phyloP scores from a whole-genome alignment of 2,797 vertebrate genomes.

The Poeciliopsis gracilis region DNA sequence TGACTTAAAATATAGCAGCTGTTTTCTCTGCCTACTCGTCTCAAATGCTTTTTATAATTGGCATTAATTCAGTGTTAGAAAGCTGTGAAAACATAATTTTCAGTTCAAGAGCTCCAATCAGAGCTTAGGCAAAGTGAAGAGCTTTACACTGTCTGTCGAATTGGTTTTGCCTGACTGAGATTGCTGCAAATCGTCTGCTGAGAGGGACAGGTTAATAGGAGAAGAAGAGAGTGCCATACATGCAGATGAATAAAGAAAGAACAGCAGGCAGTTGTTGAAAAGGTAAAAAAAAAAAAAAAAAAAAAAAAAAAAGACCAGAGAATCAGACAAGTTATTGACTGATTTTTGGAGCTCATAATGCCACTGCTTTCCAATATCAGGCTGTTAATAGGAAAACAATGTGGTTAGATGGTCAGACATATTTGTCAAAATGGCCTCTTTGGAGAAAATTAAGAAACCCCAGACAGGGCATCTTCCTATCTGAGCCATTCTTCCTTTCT shows the following conservation, averaged over 20 bases:
- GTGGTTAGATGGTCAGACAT: conserved; percentile 51
- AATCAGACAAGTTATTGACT: conserved; percentile 30
- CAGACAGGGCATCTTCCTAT: conserved; percentile 36
- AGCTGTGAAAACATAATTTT: conserved; percentile 73
- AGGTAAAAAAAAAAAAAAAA: conserved; percentile 7
- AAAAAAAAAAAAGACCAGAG: conserved; percentile 19
- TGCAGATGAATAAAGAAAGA: conserved; percentile 27
- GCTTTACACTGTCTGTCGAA: conserved; percentile 59
- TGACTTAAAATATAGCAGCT: conserved; percentile 34
- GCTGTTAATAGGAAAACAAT: conserved; percentile 31
- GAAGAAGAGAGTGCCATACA: conserved; percentile 31
- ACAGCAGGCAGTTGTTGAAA: conserved; percentile 42
- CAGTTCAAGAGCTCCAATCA: conserved; percentile 63
- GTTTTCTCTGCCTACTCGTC: conserved; percentile 45
- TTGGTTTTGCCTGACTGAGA: conserved; percentile 59
- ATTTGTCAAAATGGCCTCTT: conserved; percentile 62
- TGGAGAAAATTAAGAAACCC: conserved; percentile 47
- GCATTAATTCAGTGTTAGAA: conserved; percentile 67
- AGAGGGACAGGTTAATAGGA: conserved; percentile 58
- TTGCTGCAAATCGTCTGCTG: conserved; percentile 44
- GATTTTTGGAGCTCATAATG: conserved; percentile 44
- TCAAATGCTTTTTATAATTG: conserved; percentile 53
- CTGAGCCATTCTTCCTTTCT: conserved; percentile 22
- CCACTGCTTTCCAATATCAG: conserved; percentile 14
- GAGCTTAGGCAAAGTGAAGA: conserved; percentile 61